Base-by-base conservation (phyloP, 2,113 vertebrate genomes). In the Sterna hirundo region DNA sequence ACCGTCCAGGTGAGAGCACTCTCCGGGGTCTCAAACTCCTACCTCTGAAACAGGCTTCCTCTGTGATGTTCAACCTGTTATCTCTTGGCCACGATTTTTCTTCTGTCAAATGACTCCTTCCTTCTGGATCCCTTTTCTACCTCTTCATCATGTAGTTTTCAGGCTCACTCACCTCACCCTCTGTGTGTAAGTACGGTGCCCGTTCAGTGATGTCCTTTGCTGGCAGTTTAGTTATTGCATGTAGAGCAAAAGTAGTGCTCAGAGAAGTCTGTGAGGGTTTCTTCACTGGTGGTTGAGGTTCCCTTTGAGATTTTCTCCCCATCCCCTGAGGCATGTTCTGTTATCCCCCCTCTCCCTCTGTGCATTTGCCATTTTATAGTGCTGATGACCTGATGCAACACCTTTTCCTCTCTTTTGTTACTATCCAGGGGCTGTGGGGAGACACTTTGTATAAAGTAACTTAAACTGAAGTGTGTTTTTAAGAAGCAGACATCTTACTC, bases 171-270 rank as follows among this genome's bases (percentile, higher is more conserved):
- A 79, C 3, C 1, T 69, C 3, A 0, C 21, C 68, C 5, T 61
- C 32, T 15, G 1, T 36, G 55, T 58, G 15, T 57, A 36, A 64
- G 60, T 14, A 32, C 0, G 0, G 17, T 57, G 44, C 10, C 29
- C 26, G 6, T 64, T 71, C 55, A 65, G 13, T 40, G n/a, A 20
- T 11, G n/a, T 17, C 42, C 27, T 64, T 83, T 30, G 20, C 15
- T 83, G 87, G 38, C 20, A 34, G 87, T 86, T 79, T 51, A 55
- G 6, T 79, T 75, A 55, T 27, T 93, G 54, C 44, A 13, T 5
- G 2, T 19, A 29, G 61, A 85, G 34, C 23, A 68, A 32, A 89
- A 72, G 21, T 42, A 52, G 9, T 20, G 8, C 38, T 52, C 30
- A 23, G 27, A 79, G 47, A 85, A 90, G 18, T 46, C 36, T 92